These are phyloP conservation scores for Dendrocopos noguchii DNA, from an alignment of 2,113 vertebrate genomes.

Conservation along the genomic window DNA sequence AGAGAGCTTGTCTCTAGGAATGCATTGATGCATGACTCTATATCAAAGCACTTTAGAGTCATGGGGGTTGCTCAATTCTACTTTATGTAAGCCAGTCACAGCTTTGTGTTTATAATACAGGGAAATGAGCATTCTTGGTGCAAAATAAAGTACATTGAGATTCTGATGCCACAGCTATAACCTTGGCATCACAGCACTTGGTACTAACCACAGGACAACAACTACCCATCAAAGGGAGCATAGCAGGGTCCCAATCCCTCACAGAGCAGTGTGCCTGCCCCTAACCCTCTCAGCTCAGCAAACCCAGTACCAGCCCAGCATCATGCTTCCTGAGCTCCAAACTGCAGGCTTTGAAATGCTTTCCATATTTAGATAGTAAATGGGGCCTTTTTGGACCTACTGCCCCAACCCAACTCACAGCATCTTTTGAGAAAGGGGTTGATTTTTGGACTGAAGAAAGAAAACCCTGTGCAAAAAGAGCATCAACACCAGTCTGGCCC, in stretches of 20 bases:
- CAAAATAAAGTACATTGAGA: neutral
- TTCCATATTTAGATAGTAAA: neutral
- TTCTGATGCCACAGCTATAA: neutral
- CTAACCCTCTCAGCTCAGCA: neutral
- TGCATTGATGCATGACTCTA: neutral
- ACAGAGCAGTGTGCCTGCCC: neutral
- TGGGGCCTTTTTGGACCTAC: neutral
- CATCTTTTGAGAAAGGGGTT: neutral
- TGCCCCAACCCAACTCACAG: neutral
- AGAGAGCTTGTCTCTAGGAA: neutral
- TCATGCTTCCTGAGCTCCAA: no score
- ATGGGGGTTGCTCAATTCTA: neutral
- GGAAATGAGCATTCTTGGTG: neutral
- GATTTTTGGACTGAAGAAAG: neutral
- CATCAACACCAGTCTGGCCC: neutral
- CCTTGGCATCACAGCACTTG: neutral
- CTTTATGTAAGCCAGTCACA: neutral
- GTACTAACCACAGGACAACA: neutral
- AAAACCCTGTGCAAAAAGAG: neutral
- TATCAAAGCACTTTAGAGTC: conserved; percentile 25
- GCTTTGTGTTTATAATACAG: neutral
- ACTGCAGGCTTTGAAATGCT: neutral
- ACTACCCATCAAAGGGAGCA: neutral
- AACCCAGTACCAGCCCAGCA: neutral
- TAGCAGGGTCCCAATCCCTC: neutral